Conservation (phyloP, 2,113 vertebrate genomes). For the Bombycilla garrulus region DNA sequence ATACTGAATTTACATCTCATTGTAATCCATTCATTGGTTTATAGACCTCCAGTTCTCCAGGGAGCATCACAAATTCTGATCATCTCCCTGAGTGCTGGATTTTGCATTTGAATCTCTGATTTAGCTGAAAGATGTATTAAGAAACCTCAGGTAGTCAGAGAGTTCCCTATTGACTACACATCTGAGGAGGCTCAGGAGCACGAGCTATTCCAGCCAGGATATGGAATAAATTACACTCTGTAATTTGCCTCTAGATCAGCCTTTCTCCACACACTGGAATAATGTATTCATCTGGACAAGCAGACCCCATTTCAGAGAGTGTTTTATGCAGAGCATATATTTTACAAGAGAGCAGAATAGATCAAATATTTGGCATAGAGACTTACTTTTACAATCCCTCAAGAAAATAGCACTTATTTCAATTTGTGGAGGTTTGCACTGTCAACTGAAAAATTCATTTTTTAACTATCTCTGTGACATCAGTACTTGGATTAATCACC, state of each 20-base stretch:
- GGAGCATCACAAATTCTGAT: slow-evolving; percentile 51
- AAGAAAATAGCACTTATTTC: slow-evolving; percentile 20
- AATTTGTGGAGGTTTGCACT: not conserved
- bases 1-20: slow-evolving; percentile 3
- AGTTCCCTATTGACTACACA: slow-evolving; percentile 53
- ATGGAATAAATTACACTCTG: slow-evolving; percentile 40
- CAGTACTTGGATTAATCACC: not conserved
- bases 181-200: slow-evolving; percentile 31
- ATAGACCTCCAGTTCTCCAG: slow-evolving; percentile 42
- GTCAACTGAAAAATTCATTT: not conserved
- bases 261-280: slow-evolving; percentile 39
- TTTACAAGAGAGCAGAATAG: slow-evolving; percentile 24
- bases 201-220: slow-evolving; percentile 56
- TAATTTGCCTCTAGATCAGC: slow-evolving; percentile 52
- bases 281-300: slow-evolving; percentile 53
- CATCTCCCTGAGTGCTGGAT: slow-evolving; percentile 45
- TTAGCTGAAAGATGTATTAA: slow-evolving; percentile 63
- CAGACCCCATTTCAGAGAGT: slow-evolving; percentile 10
- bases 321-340: slow-evolving; percentile 21
- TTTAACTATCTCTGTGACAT: not conserved
- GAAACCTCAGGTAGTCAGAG: slow-evolving; percentile 48
- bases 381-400: slow-evolving; percentile 21
- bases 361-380: slow-evolving; percentile 47
- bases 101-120: slow-evolving; percentile 60
- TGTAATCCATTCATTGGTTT: slow-evolving; percentile 67